phyloP scores from a whole-genome alignment of 2,113 vertebrate genomes.

The Sprattus sprattus region DNA sequence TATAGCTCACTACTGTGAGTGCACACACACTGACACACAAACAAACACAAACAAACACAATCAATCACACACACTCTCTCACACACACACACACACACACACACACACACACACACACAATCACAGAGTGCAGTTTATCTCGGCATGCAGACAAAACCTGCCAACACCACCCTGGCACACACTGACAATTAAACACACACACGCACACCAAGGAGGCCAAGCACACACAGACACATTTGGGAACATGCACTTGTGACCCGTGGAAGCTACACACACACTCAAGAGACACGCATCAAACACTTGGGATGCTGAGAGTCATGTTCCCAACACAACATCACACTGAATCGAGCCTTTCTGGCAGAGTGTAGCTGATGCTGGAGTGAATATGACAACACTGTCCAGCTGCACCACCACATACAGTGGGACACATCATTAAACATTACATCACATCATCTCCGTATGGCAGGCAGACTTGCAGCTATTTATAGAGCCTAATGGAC shows the following conservation, averaged over 20 bases:
- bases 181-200: background rate
- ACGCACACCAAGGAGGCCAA: constrained; percentile 8
- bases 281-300: too few species aligned
- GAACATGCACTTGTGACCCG: background rate
- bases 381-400: background rate
- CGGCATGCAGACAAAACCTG: too few species aligned
- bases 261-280: background rate
- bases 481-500: background rate
- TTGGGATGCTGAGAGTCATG: too few species aligned
- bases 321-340: background rate
- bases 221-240: background rate
- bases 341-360: background rate
- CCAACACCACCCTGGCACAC: background rate
- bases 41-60: background rate
- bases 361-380: background rate
- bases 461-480: background rate
- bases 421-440: background rate
- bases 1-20: constrained; percentile 32
- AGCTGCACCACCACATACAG: background rate
- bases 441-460: background rate
- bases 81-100: constrained; percentile 6
- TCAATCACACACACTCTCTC: background rate
- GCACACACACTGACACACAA: background rate
- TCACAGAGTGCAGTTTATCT: background rate
- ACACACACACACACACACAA: background rate